These are phyloP conservation scores for Chymomyza fuscimana DNA, from an alignment of 2,888 invertebrate species.

Conservation along the genomic window DNA sequence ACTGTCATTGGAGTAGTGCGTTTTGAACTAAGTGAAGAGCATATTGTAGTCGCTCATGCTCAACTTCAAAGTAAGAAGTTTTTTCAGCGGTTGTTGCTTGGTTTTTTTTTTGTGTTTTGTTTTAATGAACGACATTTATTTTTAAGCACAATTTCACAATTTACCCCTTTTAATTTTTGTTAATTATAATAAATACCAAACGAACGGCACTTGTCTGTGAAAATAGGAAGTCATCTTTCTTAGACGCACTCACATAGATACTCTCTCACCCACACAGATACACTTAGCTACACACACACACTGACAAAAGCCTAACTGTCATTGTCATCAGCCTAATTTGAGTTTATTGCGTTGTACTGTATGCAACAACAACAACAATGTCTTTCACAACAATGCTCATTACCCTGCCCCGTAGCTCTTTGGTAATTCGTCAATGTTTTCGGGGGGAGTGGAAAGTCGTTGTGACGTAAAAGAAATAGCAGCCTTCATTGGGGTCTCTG, in stretches of 20 bases:
- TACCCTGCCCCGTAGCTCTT: neutral
- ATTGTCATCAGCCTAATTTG: conserved; percentile 50
- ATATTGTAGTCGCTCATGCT: too few species aligned
- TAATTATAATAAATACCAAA: conserved; percentile 66
- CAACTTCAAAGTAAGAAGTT: neutral
- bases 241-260: neutral
- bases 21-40: too few species aligned
- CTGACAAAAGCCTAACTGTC: conserved; percentile 3
- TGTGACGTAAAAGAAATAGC: neutral
- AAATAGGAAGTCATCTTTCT: conserved; percentile 7
- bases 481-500: neutral
- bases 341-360: conserved; percentile 44
- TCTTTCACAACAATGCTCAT: conserved; percentile 19
- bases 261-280: neutral
- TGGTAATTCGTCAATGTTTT: neutral
- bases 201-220: conserved; percentile 4
- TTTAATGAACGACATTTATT: conserved; percentile 64
- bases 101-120: conserved; percentile 19
- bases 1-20: too few species aligned
- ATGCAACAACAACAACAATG: conserved; percentile 25
- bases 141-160: conserved; percentile 72
- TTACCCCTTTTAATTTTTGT: conserved; percentile 72
- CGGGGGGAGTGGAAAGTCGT: neutral
- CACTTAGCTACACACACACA: conserved; percentile 2
- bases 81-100: neutral